Conservation (phyloP, 2,797 vertebrate genomes). For the Mergus octosetaceus region DNA sequence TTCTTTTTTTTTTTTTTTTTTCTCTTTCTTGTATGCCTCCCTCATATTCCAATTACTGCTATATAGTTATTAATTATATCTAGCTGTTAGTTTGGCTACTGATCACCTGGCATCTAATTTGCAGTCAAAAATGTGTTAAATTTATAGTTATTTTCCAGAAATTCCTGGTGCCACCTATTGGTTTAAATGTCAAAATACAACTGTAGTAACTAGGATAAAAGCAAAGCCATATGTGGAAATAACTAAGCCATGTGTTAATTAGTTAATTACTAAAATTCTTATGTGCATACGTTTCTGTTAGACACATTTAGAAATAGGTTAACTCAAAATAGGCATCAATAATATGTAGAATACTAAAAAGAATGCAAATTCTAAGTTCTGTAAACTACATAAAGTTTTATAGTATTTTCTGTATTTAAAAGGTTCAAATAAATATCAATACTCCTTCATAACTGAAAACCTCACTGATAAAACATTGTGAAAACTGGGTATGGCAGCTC, state of each 20-base stretch:
- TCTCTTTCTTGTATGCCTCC: neutral
- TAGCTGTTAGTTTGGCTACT: neutral
- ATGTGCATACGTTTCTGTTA: fast-evolving
- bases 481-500: neutral
- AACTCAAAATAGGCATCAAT: neutral
- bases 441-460: neutral
- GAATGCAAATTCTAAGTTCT: neutral
- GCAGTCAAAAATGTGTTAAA: neutral
- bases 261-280: neutral
- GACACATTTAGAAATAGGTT: neutral
- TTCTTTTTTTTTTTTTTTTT: too few relatives aligned
- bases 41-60: neutral
- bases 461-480: neutral
- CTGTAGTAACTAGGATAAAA: neutral
- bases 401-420: neutral
- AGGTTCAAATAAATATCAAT: neutral
- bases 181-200: neutral
- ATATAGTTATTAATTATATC: neutral
- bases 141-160: slow-evolving; percentile 20
- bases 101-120: neutral
- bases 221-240: neutral
- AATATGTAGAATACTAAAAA: neutral
- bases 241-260: neutral
- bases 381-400: neutral
- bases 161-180: slow-evolving; percentile 59